These are phyloP conservation scores for Lingula anatina DNA, from an alignment of 2,888 invertebrate genomes.

Conservation along the genomic window DNA sequence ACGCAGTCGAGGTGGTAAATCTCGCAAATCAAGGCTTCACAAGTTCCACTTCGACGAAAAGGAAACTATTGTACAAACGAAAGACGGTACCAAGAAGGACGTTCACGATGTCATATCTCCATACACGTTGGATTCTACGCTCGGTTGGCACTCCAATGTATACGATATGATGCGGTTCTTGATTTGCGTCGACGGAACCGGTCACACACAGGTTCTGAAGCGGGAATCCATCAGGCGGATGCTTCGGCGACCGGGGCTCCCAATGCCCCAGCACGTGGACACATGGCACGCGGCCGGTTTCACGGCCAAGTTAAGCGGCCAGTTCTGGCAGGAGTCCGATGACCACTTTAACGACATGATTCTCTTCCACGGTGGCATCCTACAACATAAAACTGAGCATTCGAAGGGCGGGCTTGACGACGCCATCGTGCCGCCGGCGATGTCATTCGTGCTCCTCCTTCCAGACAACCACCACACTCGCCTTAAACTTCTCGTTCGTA, in stretches of 20 bases:
- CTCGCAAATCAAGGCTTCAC: neutral
- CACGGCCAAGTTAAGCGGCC: neutral
- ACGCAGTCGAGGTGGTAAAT: neutral
- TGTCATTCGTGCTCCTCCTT: neutral
- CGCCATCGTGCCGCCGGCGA: neutral
- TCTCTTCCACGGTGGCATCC: neutral
- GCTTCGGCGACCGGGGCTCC: neutral
- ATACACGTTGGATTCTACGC: conserved; percentile 29
- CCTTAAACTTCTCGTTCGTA: neutral
- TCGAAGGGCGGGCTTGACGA: neutral
- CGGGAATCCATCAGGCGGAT: neutral
- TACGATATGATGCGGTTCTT: conserved; percentile 37
- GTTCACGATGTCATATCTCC: conserved; percentile 14
- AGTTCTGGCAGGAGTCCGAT: neutral
- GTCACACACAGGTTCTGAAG: neutral
- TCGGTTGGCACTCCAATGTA: conserved; percentile 42
- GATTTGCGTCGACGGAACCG: conserved; percentile 20
- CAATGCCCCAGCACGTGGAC: neutral
- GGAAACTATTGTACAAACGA: conserved; percentile 5
- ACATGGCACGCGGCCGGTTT: neutral
- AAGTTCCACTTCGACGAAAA: conserved; percentile 2
- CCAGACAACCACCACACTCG: neutral
- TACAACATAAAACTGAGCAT: neutral
- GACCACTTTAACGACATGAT: neutral
- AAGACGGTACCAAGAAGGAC: neutral